Evolutionary conservation across 92 coral and sea anemone species (phyloP).

Genomic region (Galaxea fascicularis): DNA sequence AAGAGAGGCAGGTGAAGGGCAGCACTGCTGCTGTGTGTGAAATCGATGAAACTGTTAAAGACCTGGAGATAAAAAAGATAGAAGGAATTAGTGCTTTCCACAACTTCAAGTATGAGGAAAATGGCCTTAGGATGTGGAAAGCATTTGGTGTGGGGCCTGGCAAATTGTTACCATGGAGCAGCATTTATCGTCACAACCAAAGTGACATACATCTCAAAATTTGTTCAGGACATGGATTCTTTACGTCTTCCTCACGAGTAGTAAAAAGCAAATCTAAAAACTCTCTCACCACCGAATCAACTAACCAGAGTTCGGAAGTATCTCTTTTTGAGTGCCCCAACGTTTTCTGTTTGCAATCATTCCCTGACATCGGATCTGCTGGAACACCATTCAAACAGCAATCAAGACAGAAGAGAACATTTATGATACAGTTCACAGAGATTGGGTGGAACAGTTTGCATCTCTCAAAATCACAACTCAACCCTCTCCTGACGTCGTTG

Average conservation of each 20-base stretch:
- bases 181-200: conserved; percentile 41
- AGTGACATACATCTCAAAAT: conserved; percentile 29
- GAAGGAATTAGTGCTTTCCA: conserved; percentile 58
- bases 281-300: not conserved
- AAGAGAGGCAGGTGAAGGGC: conserved; percentile 69
- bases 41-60: conserved; percentile 17
- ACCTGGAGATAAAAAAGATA: conserved; percentile 50
- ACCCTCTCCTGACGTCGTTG: not conserved
- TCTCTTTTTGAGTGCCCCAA: not conserved
- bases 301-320: not conserved
- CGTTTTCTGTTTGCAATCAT: not conserved
- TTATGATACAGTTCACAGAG: not conserved
- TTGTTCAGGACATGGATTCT: conserved; percentile 53
- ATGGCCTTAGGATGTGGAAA: conserved; percentile 58
- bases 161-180: conserved; percentile 43
- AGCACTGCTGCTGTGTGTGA: conserved; percentile 75
- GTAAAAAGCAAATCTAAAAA: not conserved
- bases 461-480: not conserved
- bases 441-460: not conserved
- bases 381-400: not conserved
- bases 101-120: conserved; percentile 61
- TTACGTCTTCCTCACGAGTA: conserved; percentile 1
- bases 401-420: not conserved
- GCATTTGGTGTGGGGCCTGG: conserved; percentile 61
- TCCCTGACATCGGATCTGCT: not conserved